phyloP scores from a whole-genome alignment of 1,140 invertebrate genomes.

The Diuraphis noxia region DNA sequence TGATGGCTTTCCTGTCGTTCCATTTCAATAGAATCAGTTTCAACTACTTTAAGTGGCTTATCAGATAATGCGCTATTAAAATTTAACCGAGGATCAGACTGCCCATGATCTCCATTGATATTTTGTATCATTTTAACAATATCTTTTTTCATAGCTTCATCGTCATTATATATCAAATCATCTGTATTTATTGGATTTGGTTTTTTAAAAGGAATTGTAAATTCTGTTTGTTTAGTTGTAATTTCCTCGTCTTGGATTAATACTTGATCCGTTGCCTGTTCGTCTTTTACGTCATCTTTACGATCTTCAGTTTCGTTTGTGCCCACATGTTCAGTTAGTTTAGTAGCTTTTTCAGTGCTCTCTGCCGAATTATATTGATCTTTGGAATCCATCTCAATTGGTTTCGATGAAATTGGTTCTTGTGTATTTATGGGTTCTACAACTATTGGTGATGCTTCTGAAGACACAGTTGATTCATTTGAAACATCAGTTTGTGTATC shows the following conservation, averaged over 20 bases:
- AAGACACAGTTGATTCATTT: not conserved
- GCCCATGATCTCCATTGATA: constrained; percentile 1
- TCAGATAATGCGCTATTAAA: constrained; percentile 17
- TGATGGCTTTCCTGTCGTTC: not conserved
- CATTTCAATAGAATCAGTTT: not conserved
- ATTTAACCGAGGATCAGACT: not conserved
- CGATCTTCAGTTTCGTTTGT: constrained; percentile 42
- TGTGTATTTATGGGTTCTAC: constrained; percentile 20
- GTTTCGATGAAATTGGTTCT: constrained; percentile 23
- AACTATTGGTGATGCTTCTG: constrained; percentile 15
- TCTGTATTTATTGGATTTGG: not conserved
- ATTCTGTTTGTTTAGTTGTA: constrained; percentile 24
- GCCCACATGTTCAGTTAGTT: not conserved
- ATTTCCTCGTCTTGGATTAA: not conserved
- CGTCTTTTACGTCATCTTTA: constrained; percentile 20
- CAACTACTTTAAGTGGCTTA: constrained; percentile 19
- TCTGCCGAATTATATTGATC: not conserved
- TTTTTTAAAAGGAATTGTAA: constrained; percentile 43
- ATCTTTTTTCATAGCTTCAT: constrained; percentile 41
- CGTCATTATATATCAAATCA: constrained; percentile 16
- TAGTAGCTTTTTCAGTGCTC: not conserved
- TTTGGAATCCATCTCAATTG: not conserved
- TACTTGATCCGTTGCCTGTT: constrained; percentile 1
- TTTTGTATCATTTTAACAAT: constrained; percentile 50
- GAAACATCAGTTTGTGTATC: not conserved